These are phyloP conservation scores for Hirundo rustica DNA, from an alignment of 2,797 vertebrate species.

Conservation along the genomic window DNA sequence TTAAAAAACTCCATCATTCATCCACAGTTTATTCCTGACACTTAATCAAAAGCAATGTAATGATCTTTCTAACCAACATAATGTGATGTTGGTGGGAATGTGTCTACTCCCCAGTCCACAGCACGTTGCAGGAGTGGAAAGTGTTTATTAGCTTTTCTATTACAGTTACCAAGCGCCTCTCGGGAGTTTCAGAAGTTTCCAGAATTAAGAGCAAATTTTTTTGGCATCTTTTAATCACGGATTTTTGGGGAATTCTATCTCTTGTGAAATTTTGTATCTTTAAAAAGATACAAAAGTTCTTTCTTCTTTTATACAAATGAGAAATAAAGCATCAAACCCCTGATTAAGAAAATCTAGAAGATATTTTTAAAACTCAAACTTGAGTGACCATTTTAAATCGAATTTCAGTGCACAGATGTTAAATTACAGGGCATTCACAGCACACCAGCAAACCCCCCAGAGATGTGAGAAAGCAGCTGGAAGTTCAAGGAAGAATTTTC, in stretches of 20 bases:
- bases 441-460: neutral
- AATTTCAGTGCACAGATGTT: neutral
- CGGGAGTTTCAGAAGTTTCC: neutral
- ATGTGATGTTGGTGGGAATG: neutral
- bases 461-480: neutral
- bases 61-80: slow-evolving; percentile 32
- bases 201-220: neutral
- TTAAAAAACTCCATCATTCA: slow-evolving; percentile 73
- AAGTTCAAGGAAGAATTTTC: neutral
- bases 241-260: neutral
- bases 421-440: neutral
- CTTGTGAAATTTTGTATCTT: neutral
- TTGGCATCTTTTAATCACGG: neutral
- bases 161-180: neutral
- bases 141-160: slow-evolving; percentile 3
- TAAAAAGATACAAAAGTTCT: neutral
- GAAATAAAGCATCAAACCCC: neutral
- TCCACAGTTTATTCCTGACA: slow-evolving; percentile 72
- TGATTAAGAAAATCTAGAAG: neutral
- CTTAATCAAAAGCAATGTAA: slow-evolving; percentile 75
- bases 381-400: neutral
- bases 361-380: neutral
- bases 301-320: neutral
- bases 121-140: neutral
- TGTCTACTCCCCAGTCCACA: neutral